These are phyloP conservation scores for Cephus pygmeus DNA, from an alignment of 2,888 invertebrate genomes.

Conservation along the genomic window DNA sequence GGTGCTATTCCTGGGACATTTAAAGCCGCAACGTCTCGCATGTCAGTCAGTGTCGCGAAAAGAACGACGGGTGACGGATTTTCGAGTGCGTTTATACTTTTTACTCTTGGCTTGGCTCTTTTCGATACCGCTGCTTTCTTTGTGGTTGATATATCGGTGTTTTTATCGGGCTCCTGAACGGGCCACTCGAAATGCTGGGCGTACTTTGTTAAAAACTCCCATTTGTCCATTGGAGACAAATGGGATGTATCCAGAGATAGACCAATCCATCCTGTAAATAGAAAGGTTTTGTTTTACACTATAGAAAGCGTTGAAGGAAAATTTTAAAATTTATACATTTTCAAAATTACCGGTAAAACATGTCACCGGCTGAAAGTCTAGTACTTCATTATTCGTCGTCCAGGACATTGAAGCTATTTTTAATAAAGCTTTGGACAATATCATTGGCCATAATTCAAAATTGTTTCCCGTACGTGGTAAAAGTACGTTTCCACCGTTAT, in stretches of 20 bases:
- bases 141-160: not conserved
- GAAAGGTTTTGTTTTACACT: no score
- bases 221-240: conserved; percentile 43
- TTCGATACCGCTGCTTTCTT: conserved; percentile 10
- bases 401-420: conserved; percentile 64
- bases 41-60: conserved; percentile 28
- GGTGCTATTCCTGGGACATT: conserved; percentile 53
- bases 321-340: not conserved
- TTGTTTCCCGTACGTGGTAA: conserved; percentile 56
- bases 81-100: not conserved
- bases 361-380: conserved; percentile 64
- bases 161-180: not conserved
- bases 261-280: conserved; percentile 42
- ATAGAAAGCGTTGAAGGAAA: not conserved
- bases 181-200: conserved; percentile 39
- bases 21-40: conserved; percentile 30
- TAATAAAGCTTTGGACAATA: conserved; percentile 67
- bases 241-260: conserved; percentile 35
- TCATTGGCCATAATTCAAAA: conserved; percentile 67
- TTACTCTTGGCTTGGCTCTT: conserved; percentile 7
- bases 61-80: conserved; percentile 35
- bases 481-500: conserved; percentile 54
- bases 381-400: conserved; percentile 53
- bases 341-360: conserved; percentile 66
- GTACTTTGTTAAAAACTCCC: conserved; percentile 47